phyloP scores from a whole-genome alignment of 2,113 vertebrate species.

The Rhinichthys klamathensis region DNA sequence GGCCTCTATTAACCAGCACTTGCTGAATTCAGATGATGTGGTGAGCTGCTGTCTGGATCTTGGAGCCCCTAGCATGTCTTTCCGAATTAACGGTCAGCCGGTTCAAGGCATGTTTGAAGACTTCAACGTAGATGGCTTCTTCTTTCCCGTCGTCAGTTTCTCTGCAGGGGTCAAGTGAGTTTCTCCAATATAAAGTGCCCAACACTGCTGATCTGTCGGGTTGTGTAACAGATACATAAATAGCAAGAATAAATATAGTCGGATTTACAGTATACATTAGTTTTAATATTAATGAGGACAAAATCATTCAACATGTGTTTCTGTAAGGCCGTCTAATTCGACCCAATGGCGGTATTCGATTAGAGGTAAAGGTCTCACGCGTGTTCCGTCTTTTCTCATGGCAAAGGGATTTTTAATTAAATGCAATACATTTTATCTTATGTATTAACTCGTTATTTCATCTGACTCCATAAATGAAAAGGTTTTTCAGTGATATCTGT shows the following conservation, averaged over 20 bases:
- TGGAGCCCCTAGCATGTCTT: constrained; percentile 94
- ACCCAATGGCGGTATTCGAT: no score
- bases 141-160: constrained; percentile 96
- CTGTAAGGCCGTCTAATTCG: no score
- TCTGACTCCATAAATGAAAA: no score
- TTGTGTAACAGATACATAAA: constrained; percentile 34
- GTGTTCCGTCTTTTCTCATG: no score
- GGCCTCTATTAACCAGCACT: constrained; percentile 94
- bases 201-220: no score
- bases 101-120: constrained; percentile 99
- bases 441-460: no score
- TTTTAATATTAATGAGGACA: neutral
- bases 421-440: no score
- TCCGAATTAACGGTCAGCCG: constrained; percentile 96
- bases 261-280: neutral
- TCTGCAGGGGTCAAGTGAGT: constrained; percentile 97
- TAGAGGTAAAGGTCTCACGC: no score
- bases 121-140: constrained; percentile 92
- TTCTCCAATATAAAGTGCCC: neutral
- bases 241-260: constrained; percentile 34
- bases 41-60: constrained; percentile 97
- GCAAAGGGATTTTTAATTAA: no score
- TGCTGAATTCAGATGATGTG: constrained; percentile 91
- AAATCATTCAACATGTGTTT: neutral
- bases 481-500: no score